Conservation (phyloP, 1,140 invertebrate genomes). For the Philopotamus ludificatus region DNA sequence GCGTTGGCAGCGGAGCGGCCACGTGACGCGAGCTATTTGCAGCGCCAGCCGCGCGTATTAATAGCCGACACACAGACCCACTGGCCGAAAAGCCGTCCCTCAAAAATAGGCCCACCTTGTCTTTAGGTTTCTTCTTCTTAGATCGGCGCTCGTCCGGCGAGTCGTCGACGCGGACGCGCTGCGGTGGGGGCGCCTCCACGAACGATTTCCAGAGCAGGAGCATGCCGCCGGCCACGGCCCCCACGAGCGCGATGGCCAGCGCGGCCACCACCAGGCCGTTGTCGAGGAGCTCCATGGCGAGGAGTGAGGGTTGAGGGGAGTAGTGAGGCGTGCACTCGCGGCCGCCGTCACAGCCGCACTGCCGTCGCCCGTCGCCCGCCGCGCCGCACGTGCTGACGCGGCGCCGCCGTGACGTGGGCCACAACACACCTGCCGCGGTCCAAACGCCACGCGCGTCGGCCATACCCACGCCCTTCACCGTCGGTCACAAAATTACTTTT, state of each 20-base stretch:
- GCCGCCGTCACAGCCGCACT: background rate
- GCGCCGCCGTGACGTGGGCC: constrained; percentile 17
- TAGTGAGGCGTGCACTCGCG: background rate
- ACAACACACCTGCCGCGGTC: background rate
- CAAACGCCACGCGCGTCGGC: background rate
- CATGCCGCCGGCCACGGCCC: constrained; percentile 14
- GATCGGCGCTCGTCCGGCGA: background rate
- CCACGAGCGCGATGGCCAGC: background rate
- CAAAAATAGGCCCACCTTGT: constrained; percentile 10
- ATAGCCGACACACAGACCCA: background rate
- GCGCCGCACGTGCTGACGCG: constrained; percentile 14
- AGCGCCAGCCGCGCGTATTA: background rate
- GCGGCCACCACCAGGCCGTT: constrained; percentile 33
- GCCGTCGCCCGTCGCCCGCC: background rate
- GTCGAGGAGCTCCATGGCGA: constrained; percentile 29
- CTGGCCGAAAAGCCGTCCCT: background rate
- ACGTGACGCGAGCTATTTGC: too few species aligned
- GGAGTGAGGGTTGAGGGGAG: background rate
- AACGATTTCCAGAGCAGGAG: background rate
- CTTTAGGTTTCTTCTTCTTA: constrained; percentile 17
- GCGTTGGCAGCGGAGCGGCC: too few species aligned
- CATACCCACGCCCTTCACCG: background rate
- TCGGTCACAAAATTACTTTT: too few species aligned
- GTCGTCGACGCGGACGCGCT: background rate
- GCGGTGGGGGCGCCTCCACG: background rate